Evolutionary conservation across 2,113 vertebrate genomes (phyloP), one percentile per base, ranked within the genome.

Genomic region (Notothenia coriiceps): DNA sequence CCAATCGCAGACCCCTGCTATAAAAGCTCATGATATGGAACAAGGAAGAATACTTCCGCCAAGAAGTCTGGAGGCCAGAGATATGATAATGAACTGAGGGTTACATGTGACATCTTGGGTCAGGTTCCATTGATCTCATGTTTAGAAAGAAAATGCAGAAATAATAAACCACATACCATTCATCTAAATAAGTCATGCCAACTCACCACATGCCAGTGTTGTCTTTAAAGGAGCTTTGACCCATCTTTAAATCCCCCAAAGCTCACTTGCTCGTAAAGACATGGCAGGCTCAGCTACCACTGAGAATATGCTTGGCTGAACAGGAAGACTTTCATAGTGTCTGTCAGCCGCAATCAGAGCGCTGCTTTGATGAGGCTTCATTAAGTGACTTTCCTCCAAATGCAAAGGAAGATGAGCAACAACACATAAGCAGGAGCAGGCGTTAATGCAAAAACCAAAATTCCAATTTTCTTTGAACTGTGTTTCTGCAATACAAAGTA

Each of bases 31-130:
- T 79, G 74, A 54, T 29, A 20, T 10, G 47, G 71, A 77, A 56
- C 18, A n/a, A 2, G 15, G 51, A 77, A 15, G 50, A 40, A 62
- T 47, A 64, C 78, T 73, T 83, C 43, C 1, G 40, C 67, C 74
- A 20, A 78, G 57, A 52, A 29, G 68, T 77, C 87, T 88, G 69
- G 72, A 74, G 63, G 50, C 46, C 59, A 17, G 68, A 85, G 62
- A 78, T 77, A 74, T 68, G 79, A 77, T 46, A 83, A 22, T 62
- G 72, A 74, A 66, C 68, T 7, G 67, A 75, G 65, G 3, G 54
- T n/a, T 59, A 61, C 63, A 66, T 67, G 61, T 33, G 54, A 72
- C 77, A 68, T 83, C 65, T 73, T 6, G 50, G 72, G 29, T 80
- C 70, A 0, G 50, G 59, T 79, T 83, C 46, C 52, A 79, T 65